Evolutionary conservation across 2,888 invertebrate species (phyloP), one percentile per base, ranked within the genome.

Genomic region (Lamellibrachia satsuma): DNA sequence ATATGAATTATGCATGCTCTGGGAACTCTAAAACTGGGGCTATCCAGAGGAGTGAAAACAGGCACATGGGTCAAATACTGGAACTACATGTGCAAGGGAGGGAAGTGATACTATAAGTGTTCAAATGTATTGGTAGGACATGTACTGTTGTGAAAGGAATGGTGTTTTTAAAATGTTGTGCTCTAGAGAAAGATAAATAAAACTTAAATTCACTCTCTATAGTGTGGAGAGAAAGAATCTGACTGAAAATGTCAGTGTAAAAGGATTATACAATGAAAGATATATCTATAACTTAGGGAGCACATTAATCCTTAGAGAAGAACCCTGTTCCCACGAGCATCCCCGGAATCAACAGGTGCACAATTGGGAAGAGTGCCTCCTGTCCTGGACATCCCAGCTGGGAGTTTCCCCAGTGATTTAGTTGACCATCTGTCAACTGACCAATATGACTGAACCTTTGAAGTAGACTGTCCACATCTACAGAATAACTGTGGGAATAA

Each of bases 261-360:
- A 39, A 22, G 75, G 75, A 75, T 22, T 75, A n/a, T 15, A 75
- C 22, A 22, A 22, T 11, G 15, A 75, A 22, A 11, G 22, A 6
- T n/a, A 75, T 22, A 75, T n/a, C n/a, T 75, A 75, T n/a, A 75
- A 22, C 22, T 75, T 15, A 75, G n/a, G 75, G 75, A 75, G n/a
- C 15, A 75, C 75, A 75, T 75, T 75, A 75, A 75, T 75, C n/a
- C 22, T 75, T 2, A n/a, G 15, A 75, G 60, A 60, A 60, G 75
- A 6, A 75, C 22, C 75, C n/a, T 75, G 75, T 75, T 75, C 75
- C 75, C 75, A 75, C 22, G 75, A 75, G 75, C 15, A 15, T 75
- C 75, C 75, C 75, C 8, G 75, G 75, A 75, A 75, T 75, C 75
- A 75, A 75, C 75, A 75, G 75, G 75, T 75, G 75, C 75, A 75